Evolutionary conservation across 2,888 invertebrate species (phyloP).

Genomic region (Strigamia transsilvanica): DNA sequence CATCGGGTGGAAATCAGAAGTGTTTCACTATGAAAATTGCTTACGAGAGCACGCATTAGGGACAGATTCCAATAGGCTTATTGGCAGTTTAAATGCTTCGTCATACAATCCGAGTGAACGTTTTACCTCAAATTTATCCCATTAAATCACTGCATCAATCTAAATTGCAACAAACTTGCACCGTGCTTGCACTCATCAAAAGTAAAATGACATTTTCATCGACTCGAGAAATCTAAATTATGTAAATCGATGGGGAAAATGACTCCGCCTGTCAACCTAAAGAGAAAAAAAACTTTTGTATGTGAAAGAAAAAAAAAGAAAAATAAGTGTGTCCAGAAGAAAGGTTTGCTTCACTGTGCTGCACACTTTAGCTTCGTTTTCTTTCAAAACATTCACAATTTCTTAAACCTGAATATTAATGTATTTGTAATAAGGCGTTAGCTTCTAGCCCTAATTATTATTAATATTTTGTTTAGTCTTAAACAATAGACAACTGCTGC

Average conservation of each 20-base stretch:
- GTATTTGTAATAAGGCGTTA: no score
- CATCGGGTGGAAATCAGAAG: conserved; percentile 2
- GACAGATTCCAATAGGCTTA: conserved; percentile 3
- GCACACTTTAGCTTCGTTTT: no score
- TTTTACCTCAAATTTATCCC: conserved; percentile 8
- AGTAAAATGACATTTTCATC: not conserved
- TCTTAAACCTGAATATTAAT: no score
- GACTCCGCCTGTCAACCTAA: not conserved
- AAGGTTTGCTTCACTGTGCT: no score
- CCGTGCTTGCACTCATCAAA: not conserved
- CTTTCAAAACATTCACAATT: no score
- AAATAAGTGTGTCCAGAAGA: no score
- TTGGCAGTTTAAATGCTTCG: conserved; percentile 8
- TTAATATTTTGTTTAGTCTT: no score
- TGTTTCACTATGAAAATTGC: conserved; percentile 2
- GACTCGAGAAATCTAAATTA: not conserved
- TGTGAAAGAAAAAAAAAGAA: no score
- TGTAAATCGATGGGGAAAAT: not conserved
- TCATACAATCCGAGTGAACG: not conserved
- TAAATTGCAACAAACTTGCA: not conserved
- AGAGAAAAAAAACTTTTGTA: not conserved
- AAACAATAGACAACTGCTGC: no score
- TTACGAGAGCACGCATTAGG: conserved; percentile 8
- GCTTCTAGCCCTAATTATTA: no score
- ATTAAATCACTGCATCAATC: not conserved